Percentiles rank a stretch among this genome's conserved stretches.
Conservation (phyloP, 2,113 vertebrate genomes). For the Colinus virginianus region DNA sequence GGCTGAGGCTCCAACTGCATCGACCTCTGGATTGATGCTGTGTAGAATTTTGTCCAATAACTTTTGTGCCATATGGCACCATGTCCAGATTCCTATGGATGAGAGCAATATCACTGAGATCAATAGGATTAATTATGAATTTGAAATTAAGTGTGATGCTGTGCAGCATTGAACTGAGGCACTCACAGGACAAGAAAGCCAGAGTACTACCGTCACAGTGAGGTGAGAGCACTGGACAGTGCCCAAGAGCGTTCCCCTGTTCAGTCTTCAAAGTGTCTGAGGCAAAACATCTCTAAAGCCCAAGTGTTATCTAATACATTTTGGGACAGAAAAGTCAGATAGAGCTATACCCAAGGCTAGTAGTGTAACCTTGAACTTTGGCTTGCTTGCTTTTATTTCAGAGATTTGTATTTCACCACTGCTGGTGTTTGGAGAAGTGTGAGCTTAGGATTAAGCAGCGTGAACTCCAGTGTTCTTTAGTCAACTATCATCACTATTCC, state of each 20-base stretch:
- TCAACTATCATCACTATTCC: not conserved
- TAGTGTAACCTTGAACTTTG: not conserved
- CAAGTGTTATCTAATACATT: not conserved
- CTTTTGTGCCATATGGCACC: not conserved
- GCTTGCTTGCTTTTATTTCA: accelerated
- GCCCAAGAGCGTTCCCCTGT: not conserved
- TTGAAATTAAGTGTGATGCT: not conserved
- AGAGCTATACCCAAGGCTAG: not conserved
- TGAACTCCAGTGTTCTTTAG: not conserved
- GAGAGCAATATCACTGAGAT: not conserved
- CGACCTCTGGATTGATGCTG: not conserved
- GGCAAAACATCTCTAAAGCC: not conserved
- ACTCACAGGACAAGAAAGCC: not conserved
- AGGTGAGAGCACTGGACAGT: not conserved
- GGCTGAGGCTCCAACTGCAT: not conserved
- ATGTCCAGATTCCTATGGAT: not conserved
- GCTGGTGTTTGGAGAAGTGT: not conserved
- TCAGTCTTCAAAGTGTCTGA: not conserved
- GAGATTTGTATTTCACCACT: not conserved
- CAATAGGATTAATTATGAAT: not conserved
- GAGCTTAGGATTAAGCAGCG: not conserved
- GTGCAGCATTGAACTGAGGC: not conserved
- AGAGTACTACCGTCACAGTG: not conserved
- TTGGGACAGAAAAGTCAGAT: not conserved
- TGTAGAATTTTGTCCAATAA: not conserved